phyloP scores from a whole-genome alignment of 2,888 invertebrate species.

The Eristalis arbustorum region DNA sequence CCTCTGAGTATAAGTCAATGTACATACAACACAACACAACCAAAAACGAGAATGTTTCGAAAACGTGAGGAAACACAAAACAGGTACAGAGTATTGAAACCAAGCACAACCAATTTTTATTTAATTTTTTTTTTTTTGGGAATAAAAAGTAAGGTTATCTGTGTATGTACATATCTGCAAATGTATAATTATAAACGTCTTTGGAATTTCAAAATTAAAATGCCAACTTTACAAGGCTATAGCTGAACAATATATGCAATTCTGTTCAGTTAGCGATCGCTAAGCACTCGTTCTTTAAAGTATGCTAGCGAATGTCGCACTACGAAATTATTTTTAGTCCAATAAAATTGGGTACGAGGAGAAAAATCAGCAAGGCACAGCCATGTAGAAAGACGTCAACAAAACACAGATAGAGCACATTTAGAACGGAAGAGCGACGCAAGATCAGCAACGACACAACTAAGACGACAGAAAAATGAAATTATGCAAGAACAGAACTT shows the following conservation, averaged over 20 bases:
- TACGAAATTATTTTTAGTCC: slow-evolving; percentile 51
- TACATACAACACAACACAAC: background rate
- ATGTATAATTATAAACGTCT: background rate
- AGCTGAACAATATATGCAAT: background rate
- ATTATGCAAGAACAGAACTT: slow-evolving; percentile 58
- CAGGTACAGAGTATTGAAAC: slow-evolving; percentile 20
- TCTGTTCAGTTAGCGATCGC: slow-evolving; percentile 15
- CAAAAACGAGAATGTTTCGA: background rate
- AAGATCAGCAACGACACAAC: background rate
- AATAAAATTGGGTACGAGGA: slow-evolving; percentile 24
- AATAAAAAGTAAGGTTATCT: slow-evolving; percentile 33
- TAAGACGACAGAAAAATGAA: slow-evolving; percentile 13
- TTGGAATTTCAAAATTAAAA: background rate
- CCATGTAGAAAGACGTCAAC: slow-evolving; percentile 38
- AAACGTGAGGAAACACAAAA: slow-evolving; percentile 14
- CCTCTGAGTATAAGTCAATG: background rate
- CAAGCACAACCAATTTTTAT: slow-evolving; percentile 8
- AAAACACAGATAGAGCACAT: slow-evolving; percentile 20
- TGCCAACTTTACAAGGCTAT: background rate
- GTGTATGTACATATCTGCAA: background rate
- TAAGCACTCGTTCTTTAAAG: slow-evolving; percentile 1
- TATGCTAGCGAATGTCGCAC: slow-evolving; percentile 17
- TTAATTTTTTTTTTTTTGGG: slow-evolving; percentile 5
- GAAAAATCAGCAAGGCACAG: background rate
- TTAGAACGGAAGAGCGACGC: slow-evolving; percentile 17